Conservation (phyloP, 2,888 invertebrate species). For the Drosophila kambysellisi region DNA sequence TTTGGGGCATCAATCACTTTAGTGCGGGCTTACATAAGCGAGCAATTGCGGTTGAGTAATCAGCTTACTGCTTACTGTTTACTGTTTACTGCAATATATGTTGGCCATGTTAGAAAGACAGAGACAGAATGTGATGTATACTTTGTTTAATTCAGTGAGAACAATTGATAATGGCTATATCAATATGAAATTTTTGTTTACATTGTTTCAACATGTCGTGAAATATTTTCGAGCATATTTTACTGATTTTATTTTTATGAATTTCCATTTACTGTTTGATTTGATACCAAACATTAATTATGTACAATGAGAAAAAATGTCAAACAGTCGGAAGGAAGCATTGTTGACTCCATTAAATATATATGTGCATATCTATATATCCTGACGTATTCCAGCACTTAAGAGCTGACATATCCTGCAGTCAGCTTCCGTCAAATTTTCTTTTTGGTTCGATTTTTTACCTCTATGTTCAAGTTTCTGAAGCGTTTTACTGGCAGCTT, state of each 20-base stretch:
- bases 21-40: constrained; percentile 22
- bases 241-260: background rate
- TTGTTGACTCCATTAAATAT: background rate
- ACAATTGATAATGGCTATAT: background rate
- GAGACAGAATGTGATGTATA: background rate
- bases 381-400: background rate
- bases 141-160: background rate
- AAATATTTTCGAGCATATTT: background rate
- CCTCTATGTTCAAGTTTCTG: background rate
- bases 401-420: background rate
- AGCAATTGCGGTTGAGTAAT: constrained; percentile 56
- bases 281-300: background rate
- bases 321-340: background rate
- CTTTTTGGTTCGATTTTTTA: background rate
- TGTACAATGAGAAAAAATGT: background rate
- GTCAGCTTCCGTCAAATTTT: background rate
- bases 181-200: background rate
- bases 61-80: constrained; percentile 5
- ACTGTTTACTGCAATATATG: background rate
- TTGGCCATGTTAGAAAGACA: constrained; percentile 1
- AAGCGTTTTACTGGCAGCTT: background rate
- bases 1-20: constrained; percentile 64
- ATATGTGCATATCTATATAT: background rate
- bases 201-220: background rate
- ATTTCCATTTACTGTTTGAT: background rate